phyloP scores from a whole-genome alignment of 2,113 vertebrate species.

The Aramus guarauna region DNA sequence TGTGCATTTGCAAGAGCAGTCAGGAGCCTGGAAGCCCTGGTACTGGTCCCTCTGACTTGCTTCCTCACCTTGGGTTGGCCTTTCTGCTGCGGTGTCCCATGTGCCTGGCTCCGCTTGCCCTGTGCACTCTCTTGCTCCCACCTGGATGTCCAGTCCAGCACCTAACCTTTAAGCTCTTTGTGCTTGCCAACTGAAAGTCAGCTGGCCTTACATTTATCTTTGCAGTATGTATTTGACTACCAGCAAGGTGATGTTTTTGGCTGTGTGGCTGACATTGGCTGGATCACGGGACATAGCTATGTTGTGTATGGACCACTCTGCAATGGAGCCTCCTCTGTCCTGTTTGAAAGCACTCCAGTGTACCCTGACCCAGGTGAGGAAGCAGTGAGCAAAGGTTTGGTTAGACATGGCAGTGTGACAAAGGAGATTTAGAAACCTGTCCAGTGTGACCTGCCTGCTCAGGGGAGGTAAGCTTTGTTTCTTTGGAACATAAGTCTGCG shows the following conservation, averaged over 20 bases:
- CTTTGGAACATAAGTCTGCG: neutral
- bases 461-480: neutral
- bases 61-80: neutral
- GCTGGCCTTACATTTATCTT: slow-evolving; percentile 27
- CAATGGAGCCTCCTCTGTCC: slow-evolving; percentile 88
- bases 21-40: neutral
- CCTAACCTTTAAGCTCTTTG: neutral
- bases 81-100: neutral
- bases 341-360: slow-evolving; percentile 91
- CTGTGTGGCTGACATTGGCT: slow-evolving; percentile 92
- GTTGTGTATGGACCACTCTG: slow-evolving; percentile 92
- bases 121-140: neutral
- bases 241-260: slow-evolving; percentile 85
- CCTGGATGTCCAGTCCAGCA: neutral
- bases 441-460: neutral
- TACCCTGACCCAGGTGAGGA: slow-evolving; percentile 90
- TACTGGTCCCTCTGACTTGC: neutral
- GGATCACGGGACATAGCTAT: slow-evolving; percentile 94
- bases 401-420: neutral
- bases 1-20: neutral
- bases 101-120: neutral
- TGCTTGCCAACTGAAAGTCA: neutral
- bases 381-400: neutral
- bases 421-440: neutral
- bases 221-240: slow-evolving; percentile 88